A percentile compares a stretch with the other conserved stretches of the same genome.
Conservation (phyloP, 2,797 vertebrate species). For the Falco columbarius region DNA sequence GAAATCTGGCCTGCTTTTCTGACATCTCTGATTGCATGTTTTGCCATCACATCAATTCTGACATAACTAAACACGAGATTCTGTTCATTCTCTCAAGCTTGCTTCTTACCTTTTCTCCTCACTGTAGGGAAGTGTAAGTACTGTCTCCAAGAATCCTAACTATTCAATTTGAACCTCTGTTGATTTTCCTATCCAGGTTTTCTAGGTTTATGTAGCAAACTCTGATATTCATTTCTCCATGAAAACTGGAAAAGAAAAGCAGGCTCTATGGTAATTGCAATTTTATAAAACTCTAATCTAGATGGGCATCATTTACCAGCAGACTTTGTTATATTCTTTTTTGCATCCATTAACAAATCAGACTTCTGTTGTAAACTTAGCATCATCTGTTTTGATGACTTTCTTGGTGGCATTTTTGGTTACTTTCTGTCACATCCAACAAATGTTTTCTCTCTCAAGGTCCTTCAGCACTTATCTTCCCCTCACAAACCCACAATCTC, state of each 20-base stretch:
- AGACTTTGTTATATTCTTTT: not conserved
- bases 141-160: not conserved
- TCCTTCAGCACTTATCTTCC: not conserved
- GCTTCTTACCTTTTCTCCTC: not conserved
- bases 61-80: not conserved
- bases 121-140: not conserved
- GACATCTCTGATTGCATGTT: not conserved
- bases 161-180: not conserved
- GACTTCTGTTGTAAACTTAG: not conserved
- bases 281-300: not conserved
- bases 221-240: not conserved
- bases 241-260: not conserved
- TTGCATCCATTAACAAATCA: not conserved
- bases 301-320: accelerated
- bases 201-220: not conserved
- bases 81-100: not conserved
- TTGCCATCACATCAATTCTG: not conserved
- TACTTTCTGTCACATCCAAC: not conserved
- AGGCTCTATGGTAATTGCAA: not conserved
- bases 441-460: not conserved
- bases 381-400: not conserved
- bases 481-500: not conserved
- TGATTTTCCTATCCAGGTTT: not conserved
- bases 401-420: no score
- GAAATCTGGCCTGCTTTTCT: not conserved